A percentile compares a stretch with the other conserved stretches of the same genome.
phyloP scores from a whole-genome alignment of 2,888 invertebrate genomes.

The Sesia apiformis region DNA sequence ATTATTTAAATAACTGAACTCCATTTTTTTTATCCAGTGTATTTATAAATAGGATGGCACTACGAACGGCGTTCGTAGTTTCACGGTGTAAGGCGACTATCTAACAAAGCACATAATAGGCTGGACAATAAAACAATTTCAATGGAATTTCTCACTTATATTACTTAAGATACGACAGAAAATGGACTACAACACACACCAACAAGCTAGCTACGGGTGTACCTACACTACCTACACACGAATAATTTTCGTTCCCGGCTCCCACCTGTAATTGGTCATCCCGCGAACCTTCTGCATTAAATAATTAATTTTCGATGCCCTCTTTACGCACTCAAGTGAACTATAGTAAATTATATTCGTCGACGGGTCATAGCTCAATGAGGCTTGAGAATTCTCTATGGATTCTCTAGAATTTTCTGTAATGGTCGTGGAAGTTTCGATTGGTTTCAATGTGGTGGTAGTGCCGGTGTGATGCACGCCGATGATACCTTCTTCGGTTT shows the following conservation, averaged over 20 bases:
- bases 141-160: neutral
- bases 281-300: conserved; percentile 26
- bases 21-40: too few species aligned
- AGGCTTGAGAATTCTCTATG: conserved; percentile 22
- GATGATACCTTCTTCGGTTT: conserved; percentile 6
- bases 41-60: too few species aligned
- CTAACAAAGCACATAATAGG: too few species aligned
- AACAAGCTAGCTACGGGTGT: neutral
- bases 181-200: neutral
- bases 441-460: conserved; percentile 5
- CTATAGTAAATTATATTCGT: conserved; percentile 44
- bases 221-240: conserved; percentile 8
- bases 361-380: conserved; percentile 34
- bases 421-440: conserved; percentile 7
- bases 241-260: conserved; percentile 52
- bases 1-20: too few species aligned
- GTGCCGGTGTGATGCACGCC: conserved; percentile 19
- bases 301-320: conserved; percentile 23
- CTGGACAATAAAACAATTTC: neutral
- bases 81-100: too few species aligned
- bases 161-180: neutral
- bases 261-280: conserved; percentile 42
- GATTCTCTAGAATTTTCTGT: conserved; percentile 13
- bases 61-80: too few species aligned
- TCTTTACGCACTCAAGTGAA: conserved; percentile 33